phyloP scores from a whole-genome alignment of 2,797 vertebrate species.

The Pantherophis vulpinus region DNA sequence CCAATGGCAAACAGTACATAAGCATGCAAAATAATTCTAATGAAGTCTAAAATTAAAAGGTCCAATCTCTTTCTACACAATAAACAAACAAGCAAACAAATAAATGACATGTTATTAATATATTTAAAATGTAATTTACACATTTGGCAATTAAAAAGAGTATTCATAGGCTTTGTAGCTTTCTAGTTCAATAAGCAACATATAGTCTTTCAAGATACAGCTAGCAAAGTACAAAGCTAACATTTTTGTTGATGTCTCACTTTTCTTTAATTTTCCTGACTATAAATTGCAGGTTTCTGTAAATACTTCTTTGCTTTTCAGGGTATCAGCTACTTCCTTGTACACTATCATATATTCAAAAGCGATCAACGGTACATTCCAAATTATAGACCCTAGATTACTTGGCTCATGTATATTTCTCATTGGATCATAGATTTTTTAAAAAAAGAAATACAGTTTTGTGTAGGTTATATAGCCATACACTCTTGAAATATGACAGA shows the following conservation, averaged over 20 bases:
- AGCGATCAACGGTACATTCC: background rate
- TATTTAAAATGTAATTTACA: background rate
- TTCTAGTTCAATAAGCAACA: background rate
- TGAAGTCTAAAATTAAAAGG: background rate
- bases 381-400: background rate
- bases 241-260: background rate
- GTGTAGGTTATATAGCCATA: background rate
- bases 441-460: background rate
- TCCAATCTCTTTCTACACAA: background rate
- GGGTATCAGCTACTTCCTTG: background rate
- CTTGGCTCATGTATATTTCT: background rate
- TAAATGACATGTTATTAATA: background rate
- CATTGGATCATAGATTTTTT: background rate
- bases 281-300: background rate
- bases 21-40: background rate
- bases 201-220: background rate
- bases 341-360: background rate
- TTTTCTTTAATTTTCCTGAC: background rate
- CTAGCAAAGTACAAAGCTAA: background rate
- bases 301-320: background rate
- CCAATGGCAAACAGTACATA: background rate
- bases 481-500: background rate
- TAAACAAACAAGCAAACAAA: background rate
- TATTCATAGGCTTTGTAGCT: background rate
- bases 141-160: background rate